phyloP scores from a whole-genome alignment of 2,113 vertebrate genomes.

The Cichladusa arquata region DNA sequence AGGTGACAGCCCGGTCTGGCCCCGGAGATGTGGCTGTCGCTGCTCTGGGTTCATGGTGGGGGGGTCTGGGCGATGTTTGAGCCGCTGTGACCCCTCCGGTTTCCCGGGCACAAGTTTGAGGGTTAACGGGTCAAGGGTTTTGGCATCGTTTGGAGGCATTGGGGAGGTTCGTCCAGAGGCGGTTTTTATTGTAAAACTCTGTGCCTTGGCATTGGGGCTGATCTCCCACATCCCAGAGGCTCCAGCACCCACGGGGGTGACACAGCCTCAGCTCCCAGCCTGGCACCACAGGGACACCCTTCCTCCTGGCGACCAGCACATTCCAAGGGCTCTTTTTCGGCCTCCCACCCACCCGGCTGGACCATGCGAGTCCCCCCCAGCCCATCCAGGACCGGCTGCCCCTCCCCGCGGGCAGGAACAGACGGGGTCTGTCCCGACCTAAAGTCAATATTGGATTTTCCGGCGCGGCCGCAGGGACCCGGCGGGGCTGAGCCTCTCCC shows the following conservation, averaged over 20 bases:
- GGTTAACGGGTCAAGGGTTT: not conserved
- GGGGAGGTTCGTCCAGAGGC: not conserved
- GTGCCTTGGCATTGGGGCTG: not conserved
- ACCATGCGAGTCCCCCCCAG: rapidly evolving
- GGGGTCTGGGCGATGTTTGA: not conserved
- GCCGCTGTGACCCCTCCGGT: rapidly evolving
- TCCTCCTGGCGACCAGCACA: not conserved
- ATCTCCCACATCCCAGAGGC: not conserved
- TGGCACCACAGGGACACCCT: not conserved
- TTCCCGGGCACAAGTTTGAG: rapidly evolving
- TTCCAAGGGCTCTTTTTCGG: not conserved
- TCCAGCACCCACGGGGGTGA: not conserved
- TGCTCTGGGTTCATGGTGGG: not conserved
- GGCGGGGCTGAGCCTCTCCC: conserved; percentile 15
- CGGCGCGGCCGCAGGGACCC: conserved; percentile 3
- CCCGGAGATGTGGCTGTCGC: not conserved
- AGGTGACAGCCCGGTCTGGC: not conserved
- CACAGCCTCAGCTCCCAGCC: not conserved
- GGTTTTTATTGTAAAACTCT: not conserved
- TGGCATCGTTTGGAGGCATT: rapidly evolving
- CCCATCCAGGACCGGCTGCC: not conserved
- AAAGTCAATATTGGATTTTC: conserved; percentile 67
- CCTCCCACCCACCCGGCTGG: rapidly evolving
- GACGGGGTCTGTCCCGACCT: conserved; percentile 33
- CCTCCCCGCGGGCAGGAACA: conserved; percentile 16